Base-by-base conservation (phyloP, 2,113 vertebrate species). In the Hypomesus transpacificus region DNA sequence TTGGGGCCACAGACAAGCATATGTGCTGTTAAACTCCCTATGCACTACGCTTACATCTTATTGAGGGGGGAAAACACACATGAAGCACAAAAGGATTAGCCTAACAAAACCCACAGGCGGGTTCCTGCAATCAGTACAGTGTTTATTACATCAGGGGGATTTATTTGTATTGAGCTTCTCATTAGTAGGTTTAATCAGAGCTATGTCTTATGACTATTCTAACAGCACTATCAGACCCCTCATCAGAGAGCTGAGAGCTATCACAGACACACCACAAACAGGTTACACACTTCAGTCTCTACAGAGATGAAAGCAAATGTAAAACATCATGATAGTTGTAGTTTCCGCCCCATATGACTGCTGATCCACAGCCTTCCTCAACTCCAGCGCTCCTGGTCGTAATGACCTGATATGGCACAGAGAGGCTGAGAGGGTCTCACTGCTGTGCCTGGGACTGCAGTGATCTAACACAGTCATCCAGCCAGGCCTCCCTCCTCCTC, bases 161-260 rank as follows among this genome's bases (percentile, higher is more conserved):
- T 86, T 82, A 73, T 74, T 75, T 81, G 66, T 74, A 82, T 78
- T 80, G 80, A 86, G 80, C 80, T 77, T 78, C 75, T 81, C 82
- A 81, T 84, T 84, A 86, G 74, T 70, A 71, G 61, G 58, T 79
- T 83, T 84, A 86, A 86, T 86, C 78, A 78, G 76, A 72, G 73
- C 61, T 20, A 20, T 64, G 74, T 69, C 68, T 74, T 75, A 64
- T 74, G 75, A 77, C 78, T 73, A 66, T 71, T 71, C 54, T 67
- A 68, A 71, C 75, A 20, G 68, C 60, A 74, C 76, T 61, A 70
- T 80, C 74, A 21, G 67, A 70, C 71, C 61, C 21, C 75, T 75
- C 69, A 79, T 75, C 76, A 71, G 65, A 54, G 52, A 73, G 68
- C 26, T 13, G n/a, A 65, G 77, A 56, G 56, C 52, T 75, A 50